Base-by-base conservation (phyloP, 2,113 vertebrate species). In the Heptranchias perlo region DNA sequence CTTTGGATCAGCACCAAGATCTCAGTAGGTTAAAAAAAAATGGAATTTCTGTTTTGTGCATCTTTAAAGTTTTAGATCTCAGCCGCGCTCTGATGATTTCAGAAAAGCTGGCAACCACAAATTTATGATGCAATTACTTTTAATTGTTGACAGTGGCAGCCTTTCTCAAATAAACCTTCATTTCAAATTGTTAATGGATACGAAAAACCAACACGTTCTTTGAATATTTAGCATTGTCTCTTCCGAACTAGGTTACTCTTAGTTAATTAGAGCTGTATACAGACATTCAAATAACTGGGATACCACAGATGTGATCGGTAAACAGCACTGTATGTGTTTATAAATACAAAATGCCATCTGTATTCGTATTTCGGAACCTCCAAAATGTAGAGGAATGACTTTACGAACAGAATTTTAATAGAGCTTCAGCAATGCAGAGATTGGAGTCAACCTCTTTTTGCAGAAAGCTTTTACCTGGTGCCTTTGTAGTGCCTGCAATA, bases 201-300 rank as follows among this genome's bases (percentile, higher is more conserved):
- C 61, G 13, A 65, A 67, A 47, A 69, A 25, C 23, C 8, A 49
- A 94, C n/a, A 62, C 8, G 16, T 65, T 94, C n/a, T 64, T 94
- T 94, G n/a, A 95, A 49, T 67, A 52, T 95, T 73, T 95, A 69
- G 44, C 28, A 69, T 52, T 95, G 39, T 73, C 65, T 31, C 94
- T 69, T 95, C 44, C 14, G 13, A 67, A 49, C 3, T 73, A 3
- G 28, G 31, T 35, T 49, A 8, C 93, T 65, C 8, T 67, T 67
- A 64, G 21, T 67, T 94, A 67, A 67, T 67, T 28, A 94, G 25
- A 11, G 39, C 7, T 47, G 10, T 47, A 92, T 14, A 58, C 31
- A n/a, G 54, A 16, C 18, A 62, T 62, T 10, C 89, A 61, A 39
- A 62, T 93, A 69, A 69, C 13, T 95, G 28, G 21, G 44, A 14